Base-by-base conservation (phyloP, 2,888 invertebrate species). In the Tuberolachnus salignus region DNA sequence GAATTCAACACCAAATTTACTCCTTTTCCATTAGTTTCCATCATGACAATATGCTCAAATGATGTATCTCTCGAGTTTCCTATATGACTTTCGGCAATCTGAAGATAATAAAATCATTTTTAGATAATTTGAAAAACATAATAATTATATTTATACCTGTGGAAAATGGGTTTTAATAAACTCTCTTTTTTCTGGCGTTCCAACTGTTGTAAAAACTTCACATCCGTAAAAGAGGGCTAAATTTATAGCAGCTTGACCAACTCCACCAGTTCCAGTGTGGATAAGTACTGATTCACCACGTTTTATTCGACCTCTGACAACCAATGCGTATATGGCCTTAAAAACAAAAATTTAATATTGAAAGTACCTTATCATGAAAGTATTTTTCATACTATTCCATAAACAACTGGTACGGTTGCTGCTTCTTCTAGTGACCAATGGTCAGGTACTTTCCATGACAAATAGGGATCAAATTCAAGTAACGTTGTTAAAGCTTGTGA, bases 1-100 rank as follows among this genome's bases (percentile, higher is more conserved):
- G 96, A 97, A 85, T 98, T 98, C 10, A 95, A 86, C 16, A 98
- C 93, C 73, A 97, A 87, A 84, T 98, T 94, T 0, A 98, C 97
- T 53, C 97, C 97, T 83, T 88, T 88, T 16, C 97, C 97, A 11
- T 91, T 88, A 0, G 97, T 97, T 83, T 91, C 89, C 66, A 88
- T 88, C 83, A 92, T 88, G 75, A 98, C 89, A 89, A 96, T 91
- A 82, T 91, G 89, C 85, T 97, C 97, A 85, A 98, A 98, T 0
- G 92, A 90, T 0, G 91, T 88, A 84, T 95, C 92, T 83, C 95
- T 90, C 11, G 97, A 94, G 85, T 95, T 94, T 23, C 94, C 93
- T 84, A 98, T 94, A 84, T 94, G 89, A 67, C 86, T 84, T 34
- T 90, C 90, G 11, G 84, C 84, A 26, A 87, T 89, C 88, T 84